Conservation (phyloP, 2,113 vertebrate species). For the Cacatua alba region DNA sequence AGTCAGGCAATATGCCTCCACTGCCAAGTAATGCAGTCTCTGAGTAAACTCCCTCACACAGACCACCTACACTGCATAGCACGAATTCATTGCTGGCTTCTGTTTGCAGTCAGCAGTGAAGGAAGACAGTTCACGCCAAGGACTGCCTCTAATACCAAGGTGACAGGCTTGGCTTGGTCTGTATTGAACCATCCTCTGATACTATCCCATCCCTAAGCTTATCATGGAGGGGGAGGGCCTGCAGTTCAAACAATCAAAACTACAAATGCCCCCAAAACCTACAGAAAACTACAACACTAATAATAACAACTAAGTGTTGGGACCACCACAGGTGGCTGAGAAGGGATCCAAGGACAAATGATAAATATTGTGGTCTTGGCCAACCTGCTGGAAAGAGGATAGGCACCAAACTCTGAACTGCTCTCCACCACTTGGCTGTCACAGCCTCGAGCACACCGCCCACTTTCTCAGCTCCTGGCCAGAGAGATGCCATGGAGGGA, state of each 20-base stretch:
- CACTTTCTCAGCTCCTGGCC: background rate
- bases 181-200: background rate
- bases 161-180: background rate
- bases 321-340: background rate
- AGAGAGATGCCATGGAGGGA: rapidly evolving
- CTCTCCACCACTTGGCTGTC: background rate
- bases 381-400: background rate
- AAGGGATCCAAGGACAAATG: background rate
- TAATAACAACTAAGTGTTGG: background rate
- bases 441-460: rapidly evolving
- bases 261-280: background rate
- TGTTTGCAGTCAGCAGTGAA: background rate
- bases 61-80: background rate
- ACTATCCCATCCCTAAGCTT: background rate
- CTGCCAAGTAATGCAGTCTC: background rate
- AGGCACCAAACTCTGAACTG: background rate
- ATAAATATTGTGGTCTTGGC: background rate
- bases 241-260: background rate
- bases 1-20: background rate
- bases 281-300: background rate
- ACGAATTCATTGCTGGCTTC: background rate
- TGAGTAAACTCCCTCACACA: background rate
- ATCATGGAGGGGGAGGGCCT: background rate
- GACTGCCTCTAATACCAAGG: rapidly evolving
- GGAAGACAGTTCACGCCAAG: background rate